These are phyloP conservation scores for Phrynosoma platyrhinos DNA, from an alignment of 2,113 vertebrate species.

Conservation along the genomic window DNA sequence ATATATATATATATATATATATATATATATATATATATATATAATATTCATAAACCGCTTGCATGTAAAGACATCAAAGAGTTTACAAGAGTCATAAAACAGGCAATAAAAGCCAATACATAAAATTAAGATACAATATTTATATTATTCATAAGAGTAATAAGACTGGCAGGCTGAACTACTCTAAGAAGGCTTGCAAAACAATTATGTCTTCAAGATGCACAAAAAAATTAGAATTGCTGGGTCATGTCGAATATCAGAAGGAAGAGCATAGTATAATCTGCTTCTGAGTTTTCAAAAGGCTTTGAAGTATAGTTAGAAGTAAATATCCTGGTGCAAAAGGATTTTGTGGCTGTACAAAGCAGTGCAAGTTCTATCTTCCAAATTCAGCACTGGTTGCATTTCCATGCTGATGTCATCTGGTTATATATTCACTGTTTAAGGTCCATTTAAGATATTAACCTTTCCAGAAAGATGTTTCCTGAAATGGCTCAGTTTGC, in stretches of 20 bases:
- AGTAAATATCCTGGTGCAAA: background rate
- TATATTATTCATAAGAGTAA: background rate
- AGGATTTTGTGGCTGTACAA: conserved; percentile 1
- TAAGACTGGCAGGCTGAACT: background rate
- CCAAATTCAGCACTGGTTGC: background rate
- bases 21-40: background rate
- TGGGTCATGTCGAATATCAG: background rate
- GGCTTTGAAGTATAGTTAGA: background rate
- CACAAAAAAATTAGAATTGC: background rate
- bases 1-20: background rate
- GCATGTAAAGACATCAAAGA: background rate
- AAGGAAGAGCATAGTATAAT: background rate
- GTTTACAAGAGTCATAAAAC: background rate
- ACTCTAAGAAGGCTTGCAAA: background rate
- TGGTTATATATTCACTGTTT: conserved; percentile 33
- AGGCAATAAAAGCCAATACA: background rate
- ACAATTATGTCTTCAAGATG: background rate
- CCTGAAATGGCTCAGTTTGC: conserved; percentile 10
- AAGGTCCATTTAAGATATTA: conserved; percentile 38
- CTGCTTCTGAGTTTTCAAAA: background rate
- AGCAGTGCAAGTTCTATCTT: background rate
- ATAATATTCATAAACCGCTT: background rate
- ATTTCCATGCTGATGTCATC: conserved; percentile 13
- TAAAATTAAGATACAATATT: background rate
- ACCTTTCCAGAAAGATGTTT: conserved; percentile 13